Conservation (phyloP, 2,113 vertebrate genomes). For the Emydura subglobosa region DNA sequence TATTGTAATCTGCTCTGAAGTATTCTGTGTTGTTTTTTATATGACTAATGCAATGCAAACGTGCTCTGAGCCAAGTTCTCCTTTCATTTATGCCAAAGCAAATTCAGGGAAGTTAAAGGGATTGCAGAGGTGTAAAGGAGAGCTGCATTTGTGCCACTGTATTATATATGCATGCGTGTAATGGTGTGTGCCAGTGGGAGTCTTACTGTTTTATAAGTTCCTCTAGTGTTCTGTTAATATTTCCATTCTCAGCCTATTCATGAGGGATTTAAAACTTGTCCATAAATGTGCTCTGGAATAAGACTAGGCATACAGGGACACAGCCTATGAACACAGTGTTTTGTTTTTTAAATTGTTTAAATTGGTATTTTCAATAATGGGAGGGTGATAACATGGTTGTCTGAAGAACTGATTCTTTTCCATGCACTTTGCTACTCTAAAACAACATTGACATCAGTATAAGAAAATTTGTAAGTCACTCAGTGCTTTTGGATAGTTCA, state of each 20-base stretch:
- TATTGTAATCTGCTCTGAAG: not conserved
- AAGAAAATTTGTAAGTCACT: fast-evolving
- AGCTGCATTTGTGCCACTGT: not conserved
- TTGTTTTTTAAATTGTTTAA: not conserved
- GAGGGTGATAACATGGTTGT: not conserved
- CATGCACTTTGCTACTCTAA: not conserved
- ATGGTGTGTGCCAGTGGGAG: fast-evolving
- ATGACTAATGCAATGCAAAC: not conserved
- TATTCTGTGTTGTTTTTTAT: not conserved
- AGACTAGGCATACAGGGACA: not conserved
- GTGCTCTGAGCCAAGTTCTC: not conserved
- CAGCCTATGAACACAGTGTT: fast-evolving
- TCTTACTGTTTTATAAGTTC: not conserved
- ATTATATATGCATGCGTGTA: fast-evolving
- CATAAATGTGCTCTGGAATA: not conserved
- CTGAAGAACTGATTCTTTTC: not conserved
- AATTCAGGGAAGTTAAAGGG: fast-evolving
- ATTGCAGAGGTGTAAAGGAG: fast-evolving
- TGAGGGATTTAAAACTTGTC: not conserved
- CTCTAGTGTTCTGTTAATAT: not conserved
- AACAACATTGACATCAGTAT: not conserved
- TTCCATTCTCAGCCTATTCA: not conserved
- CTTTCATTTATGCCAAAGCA: not conserved
- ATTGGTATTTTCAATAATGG: not conserved
- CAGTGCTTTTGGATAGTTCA: not conserved